Percentiles rank a stretch among this genome's conserved stretches.
These are phyloP conservation scores for Standfussiana lucernea DNA, from an alignment of 2,888 invertebrate genomes.

Conservation along the genomic window DNA sequence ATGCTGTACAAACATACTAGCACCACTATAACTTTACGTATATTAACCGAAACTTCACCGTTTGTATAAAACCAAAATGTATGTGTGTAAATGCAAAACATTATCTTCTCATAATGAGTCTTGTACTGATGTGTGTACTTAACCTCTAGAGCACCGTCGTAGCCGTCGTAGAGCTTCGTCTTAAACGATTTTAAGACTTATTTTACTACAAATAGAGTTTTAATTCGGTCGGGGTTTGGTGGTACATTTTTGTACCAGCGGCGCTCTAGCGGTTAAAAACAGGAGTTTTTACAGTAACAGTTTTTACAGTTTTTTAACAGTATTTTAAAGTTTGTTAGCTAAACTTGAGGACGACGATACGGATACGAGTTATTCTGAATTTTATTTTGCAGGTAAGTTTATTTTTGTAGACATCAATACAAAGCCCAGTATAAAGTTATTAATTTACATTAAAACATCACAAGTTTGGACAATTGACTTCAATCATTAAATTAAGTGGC, in stretches of 20 bases:
- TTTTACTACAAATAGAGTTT: no score
- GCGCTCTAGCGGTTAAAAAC: no score
- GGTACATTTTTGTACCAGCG: no score
- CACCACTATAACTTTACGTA: constrained; percentile 79
- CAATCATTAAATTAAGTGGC: constrained; percentile 45
- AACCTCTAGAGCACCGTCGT: no score
- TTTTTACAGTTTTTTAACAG: neutral
- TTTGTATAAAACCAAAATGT: constrained; percentile 64
- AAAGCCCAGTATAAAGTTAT: constrained; percentile 36
- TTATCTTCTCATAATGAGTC: constrained; percentile 39
- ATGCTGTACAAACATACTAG: constrained; percentile 75
- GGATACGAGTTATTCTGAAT: neutral
- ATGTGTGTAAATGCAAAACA: constrained; percentile 76
- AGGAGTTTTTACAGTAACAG: neutral
- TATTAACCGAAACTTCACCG: constrained; percentile 67
- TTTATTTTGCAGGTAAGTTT: neutral
- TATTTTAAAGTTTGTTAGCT: neutral
- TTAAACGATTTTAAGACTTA: no score
- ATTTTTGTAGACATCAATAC: constrained; percentile 38
- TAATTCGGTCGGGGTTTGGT: no score
- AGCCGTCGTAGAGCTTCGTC: no score
- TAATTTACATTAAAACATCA: constrained; percentile 65
- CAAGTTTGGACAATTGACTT: constrained; percentile 73
- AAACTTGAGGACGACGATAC: no score
- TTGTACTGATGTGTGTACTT: constrained; percentile 33